Percentiles rank a stretch among this genome's conserved stretches.
These are phyloP conservation scores for Mus pahari DNA, from an alignment of 2,113 vertebrate species.

Conservation along the genomic window DNA sequence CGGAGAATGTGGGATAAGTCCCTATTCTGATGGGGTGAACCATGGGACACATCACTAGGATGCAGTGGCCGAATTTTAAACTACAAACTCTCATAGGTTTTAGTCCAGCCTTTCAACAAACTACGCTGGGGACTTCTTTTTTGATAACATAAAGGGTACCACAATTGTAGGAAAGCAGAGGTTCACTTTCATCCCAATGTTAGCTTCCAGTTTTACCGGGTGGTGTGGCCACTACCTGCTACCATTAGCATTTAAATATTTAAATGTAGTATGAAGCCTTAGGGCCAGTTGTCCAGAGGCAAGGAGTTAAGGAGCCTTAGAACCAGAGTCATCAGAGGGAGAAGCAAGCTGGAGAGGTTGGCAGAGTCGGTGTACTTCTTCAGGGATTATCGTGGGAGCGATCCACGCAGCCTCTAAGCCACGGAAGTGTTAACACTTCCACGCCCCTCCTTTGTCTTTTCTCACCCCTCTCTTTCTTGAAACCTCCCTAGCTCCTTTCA, in stretches of 20 bases:
- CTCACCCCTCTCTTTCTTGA: slow-evolving; percentile 1
- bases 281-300: no score
- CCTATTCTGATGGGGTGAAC: background rate
- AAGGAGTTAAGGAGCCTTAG: background rate
- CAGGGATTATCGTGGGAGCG: background rate
- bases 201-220: background rate
- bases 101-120: background rate
- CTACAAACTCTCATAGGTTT: no score
- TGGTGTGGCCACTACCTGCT: background rate
- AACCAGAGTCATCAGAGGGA: background rate
- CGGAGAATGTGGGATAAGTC: background rate
- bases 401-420: background rate
- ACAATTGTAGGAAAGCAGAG: background rate
- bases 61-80: background rate
- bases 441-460: slow-evolving; percentile 35
- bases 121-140: background rate
- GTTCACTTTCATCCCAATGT: background rate
- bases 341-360: background rate
- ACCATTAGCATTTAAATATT: background rate
- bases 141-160: background rate
- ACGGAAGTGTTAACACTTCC: background rate
- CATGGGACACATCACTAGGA: background rate
- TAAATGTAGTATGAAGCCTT: background rate
- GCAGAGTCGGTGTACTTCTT: background rate
- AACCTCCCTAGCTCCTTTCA: slow-evolving; percentile 45